phyloP scores from a whole-genome alignment of 92 coral and sea anemone species.

The Bergia puertoricense region DNA sequence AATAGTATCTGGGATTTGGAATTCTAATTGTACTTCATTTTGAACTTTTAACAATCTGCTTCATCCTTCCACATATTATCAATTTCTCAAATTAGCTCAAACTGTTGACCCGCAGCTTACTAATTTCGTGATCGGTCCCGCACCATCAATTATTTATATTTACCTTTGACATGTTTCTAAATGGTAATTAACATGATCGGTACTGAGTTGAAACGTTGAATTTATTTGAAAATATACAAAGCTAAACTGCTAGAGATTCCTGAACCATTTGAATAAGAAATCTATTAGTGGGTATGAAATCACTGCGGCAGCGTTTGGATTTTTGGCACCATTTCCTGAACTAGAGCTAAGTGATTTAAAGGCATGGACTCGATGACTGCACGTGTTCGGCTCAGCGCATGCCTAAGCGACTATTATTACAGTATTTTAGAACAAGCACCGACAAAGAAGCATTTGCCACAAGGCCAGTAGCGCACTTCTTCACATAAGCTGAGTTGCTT shows the following conservation, averaged over 20 bases:
- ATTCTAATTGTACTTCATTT: neutral
- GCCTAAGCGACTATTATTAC: constrained; percentile 45
- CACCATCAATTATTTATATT: constrained; percentile 32
- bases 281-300: constrained; percentile 6
- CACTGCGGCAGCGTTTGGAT: neutral
- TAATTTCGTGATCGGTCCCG: constrained; percentile 29
- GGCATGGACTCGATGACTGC: constrained; percentile 23
- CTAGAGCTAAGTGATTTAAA: neutral
- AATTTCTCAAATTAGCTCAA: neutral
- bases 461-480: neutral
- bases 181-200: constrained; percentile 21
- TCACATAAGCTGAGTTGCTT: neutral
- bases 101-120: neutral
- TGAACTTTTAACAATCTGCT: neutral
- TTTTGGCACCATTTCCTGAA: constrained; percentile 13
- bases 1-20: neutral
- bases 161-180: constrained; percentile 16
- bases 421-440: constrained; percentile 13
- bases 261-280: too few relatives aligned
- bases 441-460: constrained; percentile 16
- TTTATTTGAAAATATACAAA: neutral
- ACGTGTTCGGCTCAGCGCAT: constrained; percentile 47
- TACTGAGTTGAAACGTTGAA: neutral
- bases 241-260: neutral
- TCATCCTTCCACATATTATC: neutral